phyloP scores from a whole-genome alignment of 2,113 vertebrate genomes.

The Siniperca knerii region DNA sequence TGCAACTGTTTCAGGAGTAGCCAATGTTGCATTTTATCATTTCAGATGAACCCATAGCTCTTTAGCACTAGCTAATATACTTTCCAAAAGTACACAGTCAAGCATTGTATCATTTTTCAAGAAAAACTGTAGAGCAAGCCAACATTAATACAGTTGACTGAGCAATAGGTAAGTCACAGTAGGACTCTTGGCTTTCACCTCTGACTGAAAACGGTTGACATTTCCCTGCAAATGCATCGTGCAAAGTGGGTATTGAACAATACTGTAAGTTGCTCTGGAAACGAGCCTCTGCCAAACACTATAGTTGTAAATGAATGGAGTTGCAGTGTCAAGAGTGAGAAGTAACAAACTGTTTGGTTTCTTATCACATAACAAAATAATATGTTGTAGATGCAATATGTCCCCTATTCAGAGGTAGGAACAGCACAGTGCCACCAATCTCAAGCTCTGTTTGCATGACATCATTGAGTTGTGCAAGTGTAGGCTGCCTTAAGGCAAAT shows the following conservation, averaged over 20 bases:
- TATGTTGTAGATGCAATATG: constrained; percentile 8
- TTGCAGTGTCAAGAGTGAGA: not conserved
- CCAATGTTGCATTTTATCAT: constrained; percentile 6
- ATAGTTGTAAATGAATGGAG: constrained; percentile 12
- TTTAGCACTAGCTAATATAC: constrained; percentile 1
- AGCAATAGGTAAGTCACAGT: constrained; percentile 40
- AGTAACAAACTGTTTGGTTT: constrained; percentile 1
- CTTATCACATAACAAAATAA: not conserved
- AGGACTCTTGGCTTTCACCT: constrained; percentile 27
- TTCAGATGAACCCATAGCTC: not conserved
- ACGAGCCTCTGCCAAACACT: constrained; percentile 16
- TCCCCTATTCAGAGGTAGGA: constrained; percentile 11
- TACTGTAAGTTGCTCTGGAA: not conserved
- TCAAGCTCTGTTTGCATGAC: constrained; percentile 28
- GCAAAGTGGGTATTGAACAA: constrained; percentile 25
- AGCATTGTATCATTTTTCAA: not conserved
- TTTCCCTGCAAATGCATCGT: constrained; percentile 43
- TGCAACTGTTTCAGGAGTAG: not conserved
- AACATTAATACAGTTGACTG: constrained; percentile 18
- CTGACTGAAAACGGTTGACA: constrained; percentile 51
- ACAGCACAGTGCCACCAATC: constrained; percentile 30
- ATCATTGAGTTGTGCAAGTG: constrained; percentile 43
- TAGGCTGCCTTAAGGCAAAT: constrained; percentile 57
- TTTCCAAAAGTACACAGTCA: constrained; percentile 1
- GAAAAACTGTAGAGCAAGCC: constrained; percentile 14